Conservation (phyloP, 1,140 invertebrate genomes). For the Drosophila pruinosa region DNA sequence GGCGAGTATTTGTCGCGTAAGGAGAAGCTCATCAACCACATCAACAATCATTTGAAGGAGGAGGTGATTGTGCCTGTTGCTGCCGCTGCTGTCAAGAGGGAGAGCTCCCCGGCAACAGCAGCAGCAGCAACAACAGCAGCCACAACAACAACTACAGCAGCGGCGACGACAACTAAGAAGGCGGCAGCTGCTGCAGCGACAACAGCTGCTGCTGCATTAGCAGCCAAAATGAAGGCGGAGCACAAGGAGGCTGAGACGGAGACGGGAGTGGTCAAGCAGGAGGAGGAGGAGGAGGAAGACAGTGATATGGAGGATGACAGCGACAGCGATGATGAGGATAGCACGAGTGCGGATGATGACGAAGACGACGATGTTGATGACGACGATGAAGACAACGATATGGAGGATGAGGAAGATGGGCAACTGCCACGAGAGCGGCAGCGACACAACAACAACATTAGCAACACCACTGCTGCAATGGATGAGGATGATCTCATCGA, state of each 20-base stretch:
- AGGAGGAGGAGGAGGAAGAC: constrained; percentile 41
- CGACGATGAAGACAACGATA: constrained; percentile 24
- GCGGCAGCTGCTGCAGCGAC: not conserved
- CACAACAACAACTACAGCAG: not conserved
- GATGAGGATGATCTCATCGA: constrained; percentile 48
- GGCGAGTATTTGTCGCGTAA: constrained; percentile 80
- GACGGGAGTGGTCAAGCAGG: no score
- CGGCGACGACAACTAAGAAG: not conserved
- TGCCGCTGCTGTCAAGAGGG: constrained; percentile 14
- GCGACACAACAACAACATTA: not conserved
- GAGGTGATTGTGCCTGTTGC: constrained; percentile 71
- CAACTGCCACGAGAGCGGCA: constrained; percentile 10
- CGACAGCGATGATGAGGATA: constrained; percentile 28
- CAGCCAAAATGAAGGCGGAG: not conserved
- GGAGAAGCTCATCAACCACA: constrained; percentile 81
- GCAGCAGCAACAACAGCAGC: not conserved
- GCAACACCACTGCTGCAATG: constrained; percentile 2
- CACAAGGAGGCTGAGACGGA: not conserved
- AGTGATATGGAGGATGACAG: constrained; percentile 50
- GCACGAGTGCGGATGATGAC: constrained; percentile 39
- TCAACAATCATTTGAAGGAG: constrained; percentile 78
- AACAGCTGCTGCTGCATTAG: not conserved
- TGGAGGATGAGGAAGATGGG: constrained; percentile 29
- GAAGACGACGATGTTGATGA: constrained; percentile 49
- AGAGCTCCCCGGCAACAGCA: no score